Conservation (phyloP, 2,113 vertebrate genomes). For the Periophthalmus modestus region DNA sequence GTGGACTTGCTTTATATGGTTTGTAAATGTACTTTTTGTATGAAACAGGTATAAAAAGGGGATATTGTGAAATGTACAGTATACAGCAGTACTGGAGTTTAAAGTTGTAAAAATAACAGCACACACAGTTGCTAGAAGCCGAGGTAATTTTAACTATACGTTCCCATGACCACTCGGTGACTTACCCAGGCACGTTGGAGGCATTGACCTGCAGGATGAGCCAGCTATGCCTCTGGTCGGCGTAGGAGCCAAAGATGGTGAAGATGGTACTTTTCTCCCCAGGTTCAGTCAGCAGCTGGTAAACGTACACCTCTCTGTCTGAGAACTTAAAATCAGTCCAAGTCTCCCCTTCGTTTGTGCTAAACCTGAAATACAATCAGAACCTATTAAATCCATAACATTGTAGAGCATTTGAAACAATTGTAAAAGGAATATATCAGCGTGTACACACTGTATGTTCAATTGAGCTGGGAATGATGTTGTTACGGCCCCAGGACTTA, state of each 20-base stretch:
- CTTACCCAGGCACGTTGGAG: conserved; percentile 88
- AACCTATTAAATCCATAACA: not conserved
- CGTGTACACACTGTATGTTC: no score
- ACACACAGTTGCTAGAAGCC: conserved; percentile 4
- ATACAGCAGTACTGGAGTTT: not conserved
- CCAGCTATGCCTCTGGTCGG: conserved; percentile 94
- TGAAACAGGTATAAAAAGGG: not conserved
- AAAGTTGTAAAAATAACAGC: conserved; percentile 1
- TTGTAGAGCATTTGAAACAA: no score
- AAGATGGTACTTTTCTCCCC: conserved; percentile 97
- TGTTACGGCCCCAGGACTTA: no score
- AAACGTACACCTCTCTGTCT: conserved; percentile 85
- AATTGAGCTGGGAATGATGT: no score
- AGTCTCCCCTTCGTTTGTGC: conserved; percentile 96
- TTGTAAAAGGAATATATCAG: no score
- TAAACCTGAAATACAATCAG: conserved; percentile 79
- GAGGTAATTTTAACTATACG: not conserved
- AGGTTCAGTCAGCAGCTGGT: conserved; percentile 93
- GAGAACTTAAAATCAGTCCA: conserved; percentile 92
- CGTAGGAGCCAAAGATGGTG: conserved; percentile 96
- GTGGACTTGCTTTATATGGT: no score
- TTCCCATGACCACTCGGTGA: not conserved
- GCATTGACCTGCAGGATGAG: conserved; percentile 97
- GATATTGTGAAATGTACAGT: not conserved
- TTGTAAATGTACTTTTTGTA: no score